Evolutionary conservation across 1,140 invertebrate species (phyloP).

Genomic region (Microplitis demolitor): DNA sequence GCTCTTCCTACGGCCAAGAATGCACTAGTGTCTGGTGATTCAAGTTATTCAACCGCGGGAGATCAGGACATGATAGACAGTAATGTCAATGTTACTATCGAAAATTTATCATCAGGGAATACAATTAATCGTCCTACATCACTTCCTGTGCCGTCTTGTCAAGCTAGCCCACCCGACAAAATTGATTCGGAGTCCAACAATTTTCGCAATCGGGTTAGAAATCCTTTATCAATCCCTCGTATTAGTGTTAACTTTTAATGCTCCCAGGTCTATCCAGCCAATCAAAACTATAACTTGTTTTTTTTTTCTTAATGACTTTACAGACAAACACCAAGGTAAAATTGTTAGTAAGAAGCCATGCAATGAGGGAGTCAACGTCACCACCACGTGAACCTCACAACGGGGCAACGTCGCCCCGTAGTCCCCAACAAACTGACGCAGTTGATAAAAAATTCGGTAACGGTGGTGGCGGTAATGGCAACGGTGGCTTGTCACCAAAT

Average conservation of each 20-base stretch:
- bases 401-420: slow-evolving; percentile 53
- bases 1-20: slow-evolving; percentile 53
- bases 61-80: slow-evolving; percentile 58
- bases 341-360: slow-evolving; percentile 84
- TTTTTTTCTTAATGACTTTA: background rate
- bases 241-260: background rate
- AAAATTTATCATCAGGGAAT: slow-evolving; percentile 35
- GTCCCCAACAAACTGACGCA: slow-evolving; percentile 42
- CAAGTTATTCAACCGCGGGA: slow-evolving; percentile 39
- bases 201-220: slow-evolving; percentile 54
- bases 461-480: slow-evolving; percentile 15
- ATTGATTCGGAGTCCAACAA: slow-evolving; percentile 47
- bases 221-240: background rate
- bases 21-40: slow-evolving; percentile 47
- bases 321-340: slow-evolving; percentile 77
- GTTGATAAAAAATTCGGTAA: slow-evolving; percentile 42
- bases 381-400: slow-evolving; percentile 75
- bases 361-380: slow-evolving; percentile 84
- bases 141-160: slow-evolving; percentile 33
- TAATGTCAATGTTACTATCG: slow-evolving; percentile 41
- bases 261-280: no score
- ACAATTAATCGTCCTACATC: slow-evolving; percentile 34
- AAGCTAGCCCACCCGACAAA: slow-evolving; percentile 44
- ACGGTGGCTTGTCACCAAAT: slow-evolving; percentile 41
- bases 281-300: background rate